Evolutionary conservation across 2,113 vertebrate species (phyloP).

Genomic region (Felis chaus): DNA sequence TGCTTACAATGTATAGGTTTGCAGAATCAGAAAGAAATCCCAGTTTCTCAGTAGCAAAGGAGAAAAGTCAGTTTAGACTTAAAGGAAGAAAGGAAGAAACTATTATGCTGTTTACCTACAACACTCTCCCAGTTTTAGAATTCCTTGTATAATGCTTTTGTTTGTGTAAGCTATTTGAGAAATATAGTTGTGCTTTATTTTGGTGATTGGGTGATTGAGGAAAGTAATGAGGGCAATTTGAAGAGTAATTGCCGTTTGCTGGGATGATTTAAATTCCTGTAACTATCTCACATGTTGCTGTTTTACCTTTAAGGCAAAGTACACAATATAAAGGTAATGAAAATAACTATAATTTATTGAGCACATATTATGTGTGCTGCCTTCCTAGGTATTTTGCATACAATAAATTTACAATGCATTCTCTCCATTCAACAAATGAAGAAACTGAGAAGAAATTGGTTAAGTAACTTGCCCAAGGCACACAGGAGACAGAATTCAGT

Average conservation of each 20-base stretch:
- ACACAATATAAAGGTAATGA: constrained; percentile 41
- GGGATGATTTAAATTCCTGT: neutral
- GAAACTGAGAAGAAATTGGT: neutral
- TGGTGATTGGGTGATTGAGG: neutral
- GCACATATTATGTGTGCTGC: neutral
- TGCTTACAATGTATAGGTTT: neutral
- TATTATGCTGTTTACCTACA: neutral
- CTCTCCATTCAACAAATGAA: constrained; percentile 25
- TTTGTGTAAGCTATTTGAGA: constrained; percentile 27
- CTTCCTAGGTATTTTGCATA: neutral
- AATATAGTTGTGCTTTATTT: neutral
- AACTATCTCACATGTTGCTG: neutral
- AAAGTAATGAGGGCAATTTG: constrained; percentile 7
- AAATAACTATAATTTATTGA: constrained; percentile 51
- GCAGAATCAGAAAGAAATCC: neutral
- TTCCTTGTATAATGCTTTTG: neutral
- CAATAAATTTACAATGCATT: neutral
- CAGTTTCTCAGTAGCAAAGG: neutral
- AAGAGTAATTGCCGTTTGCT: constrained; percentile 17
- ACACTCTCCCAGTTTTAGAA: neutral
- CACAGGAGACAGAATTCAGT: neutral
- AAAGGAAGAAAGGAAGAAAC: neutral
- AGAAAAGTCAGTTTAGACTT: neutral
- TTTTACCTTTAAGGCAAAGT: constrained; percentile 17
- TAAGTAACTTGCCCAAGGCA: neutral